Evolutionary conservation across 2,113 vertebrate genomes (phyloP).

Genomic region (Egretta garzetta): DNA sequence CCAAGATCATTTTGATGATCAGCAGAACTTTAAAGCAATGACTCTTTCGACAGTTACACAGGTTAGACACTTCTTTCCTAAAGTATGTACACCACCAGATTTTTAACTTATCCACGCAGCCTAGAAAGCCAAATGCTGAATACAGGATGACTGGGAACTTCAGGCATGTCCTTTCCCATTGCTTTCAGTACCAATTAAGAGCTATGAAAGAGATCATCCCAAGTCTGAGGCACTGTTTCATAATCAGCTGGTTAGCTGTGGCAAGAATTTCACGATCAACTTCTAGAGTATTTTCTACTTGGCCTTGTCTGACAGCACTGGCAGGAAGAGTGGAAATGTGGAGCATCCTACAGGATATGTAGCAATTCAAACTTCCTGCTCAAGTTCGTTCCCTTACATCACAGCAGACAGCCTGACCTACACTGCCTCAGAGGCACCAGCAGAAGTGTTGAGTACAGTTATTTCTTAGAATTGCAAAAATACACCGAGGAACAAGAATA

Average conservation of each 20-base stretch:
- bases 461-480: background rate
- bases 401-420: background rate
- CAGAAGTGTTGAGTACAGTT: background rate
- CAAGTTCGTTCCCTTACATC: background rate
- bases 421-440: background rate
- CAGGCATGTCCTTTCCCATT: background rate
- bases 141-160: background rate
- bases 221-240: background rate
- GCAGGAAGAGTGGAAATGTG: background rate
- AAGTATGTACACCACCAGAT: background rate
- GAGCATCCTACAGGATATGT: background rate
- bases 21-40: background rate
- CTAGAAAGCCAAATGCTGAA: background rate
- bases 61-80: background rate
- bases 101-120: accelerated
- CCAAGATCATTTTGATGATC: background rate
- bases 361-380: slow-evolving; percentile 14
- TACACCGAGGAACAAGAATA: background rate
- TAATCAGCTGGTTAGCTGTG: background rate
- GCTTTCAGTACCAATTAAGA: background rate
- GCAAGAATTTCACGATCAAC: background rate
- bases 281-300: background rate
- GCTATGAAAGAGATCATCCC: background rate
- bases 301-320: background rate
- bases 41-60: background rate